Base-by-base conservation (phyloP, 2,888 invertebrate species). In the Stenchaetothrips biformis region DNA sequence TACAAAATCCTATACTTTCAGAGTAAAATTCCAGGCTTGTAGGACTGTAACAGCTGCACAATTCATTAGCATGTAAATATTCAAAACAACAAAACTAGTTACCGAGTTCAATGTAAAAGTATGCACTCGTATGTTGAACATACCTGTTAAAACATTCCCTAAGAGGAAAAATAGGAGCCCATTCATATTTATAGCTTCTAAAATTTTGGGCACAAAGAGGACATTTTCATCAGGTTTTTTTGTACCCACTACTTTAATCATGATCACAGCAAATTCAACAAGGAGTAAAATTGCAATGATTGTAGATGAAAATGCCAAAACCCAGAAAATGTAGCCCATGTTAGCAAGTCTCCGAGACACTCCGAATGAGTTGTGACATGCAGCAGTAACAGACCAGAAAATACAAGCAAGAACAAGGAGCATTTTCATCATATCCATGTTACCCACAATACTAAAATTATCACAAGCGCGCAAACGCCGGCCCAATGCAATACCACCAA, bases 311-410 rank as follows among this genome's bases (percentile, higher is more conserved):
- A 92, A 86, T 79, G 92, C 90, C 81, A 94, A 88, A 83, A 94
- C 90, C 92, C 94, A 96, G 25, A 92, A 85, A 81, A 93, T 91
- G 85, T 96, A 98, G 0, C 94, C 91, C 16, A 93, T 87, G 87
- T 98, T 98, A 1, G 94, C 95, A 83, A 96, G 88, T 80, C 95
- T 90, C 84, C 98, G 90, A 0, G 96, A 96, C 7, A 92, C 88
- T 77, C 91, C 90, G 80, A 90, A 89, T 79, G 88, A 86, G 7
- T 86, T 83, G 82, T 91, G 87, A 48, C 89, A 86, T 37, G 88
- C 81, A 81, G 89, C 87, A 0, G 90, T 88, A 0, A 88, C 83
- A 0, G 86, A 82, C 87, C 90, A 90, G 48, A 89, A 84, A 6
- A 86, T 27, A 0, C 86, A 6, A 21, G 87, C 84, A 0, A 84